Evolutionary conservation across 2,888 invertebrate genomes (phyloP).

Genomic region (Tetrapedia diversipes): DNA sequence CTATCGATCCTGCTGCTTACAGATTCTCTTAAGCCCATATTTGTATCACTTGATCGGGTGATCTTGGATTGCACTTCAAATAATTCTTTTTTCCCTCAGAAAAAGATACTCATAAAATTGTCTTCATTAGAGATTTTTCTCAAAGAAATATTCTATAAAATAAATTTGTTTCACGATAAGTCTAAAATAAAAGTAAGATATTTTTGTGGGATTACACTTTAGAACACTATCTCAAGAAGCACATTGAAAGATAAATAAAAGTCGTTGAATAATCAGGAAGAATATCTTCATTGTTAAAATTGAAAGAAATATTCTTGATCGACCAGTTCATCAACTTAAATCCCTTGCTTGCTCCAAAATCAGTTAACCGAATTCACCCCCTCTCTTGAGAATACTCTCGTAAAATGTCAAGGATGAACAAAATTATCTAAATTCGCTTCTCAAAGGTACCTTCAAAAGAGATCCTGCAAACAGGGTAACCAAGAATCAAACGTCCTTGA

Average conservation of each 20-base stretch:
- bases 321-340: background rate
- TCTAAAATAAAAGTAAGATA: too few relatives aligned
- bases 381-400: too few relatives aligned
- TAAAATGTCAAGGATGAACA: background rate
- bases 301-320: background rate
- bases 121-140: too few relatives aligned
- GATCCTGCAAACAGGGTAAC: background rate
- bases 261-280: too few relatives aligned
- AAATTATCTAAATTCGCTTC: background rate
- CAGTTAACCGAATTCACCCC: background rate
- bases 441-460: background rate
- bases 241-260: too few relatives aligned
- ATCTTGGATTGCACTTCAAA: background rate
- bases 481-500: constrained; percentile 16
- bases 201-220: too few relatives aligned
- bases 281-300: background rate
- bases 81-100: background rate
- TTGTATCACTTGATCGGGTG: background rate
- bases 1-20: background rate
- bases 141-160: too few relatives aligned
- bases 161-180: too few relatives aligned
- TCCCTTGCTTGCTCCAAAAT: background rate
- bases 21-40: background rate
- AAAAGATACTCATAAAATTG: too few relatives aligned
- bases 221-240: too few relatives aligned